These are phyloP conservation scores for Dicerorhinus sumatrensis DNA, from an alignment of 2,113 vertebrate genomes.

Conservation along the genomic window DNA sequence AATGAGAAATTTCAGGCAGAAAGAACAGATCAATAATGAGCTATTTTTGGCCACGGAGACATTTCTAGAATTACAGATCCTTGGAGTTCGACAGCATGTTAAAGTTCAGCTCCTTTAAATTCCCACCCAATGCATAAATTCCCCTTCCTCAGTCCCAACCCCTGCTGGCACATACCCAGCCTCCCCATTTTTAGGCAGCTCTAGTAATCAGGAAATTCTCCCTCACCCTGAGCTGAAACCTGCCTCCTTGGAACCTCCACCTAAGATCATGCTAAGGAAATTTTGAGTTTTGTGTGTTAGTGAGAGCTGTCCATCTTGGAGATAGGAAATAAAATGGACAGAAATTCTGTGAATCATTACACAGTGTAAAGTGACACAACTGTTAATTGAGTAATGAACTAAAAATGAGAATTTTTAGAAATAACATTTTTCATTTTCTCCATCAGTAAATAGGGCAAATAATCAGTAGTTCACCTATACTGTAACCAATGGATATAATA, in stretches of 20 bases:
- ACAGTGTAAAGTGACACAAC: background rate
- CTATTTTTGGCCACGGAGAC: conserved; percentile 51
- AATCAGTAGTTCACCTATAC: background rate
- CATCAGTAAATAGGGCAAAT: background rate
- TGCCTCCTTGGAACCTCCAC: background rate
- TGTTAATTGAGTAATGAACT: background rate
- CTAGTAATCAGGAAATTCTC: background rate
- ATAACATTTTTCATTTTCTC: background rate
- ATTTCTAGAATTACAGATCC: conserved; percentile 57
- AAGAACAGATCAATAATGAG: conserved; percentile 60
- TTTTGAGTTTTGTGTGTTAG: background rate
- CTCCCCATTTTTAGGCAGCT: background rate
- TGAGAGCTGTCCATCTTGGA: background rate
- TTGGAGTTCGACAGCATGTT: background rate
- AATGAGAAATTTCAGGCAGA: conserved; percentile 53
- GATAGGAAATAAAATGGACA: background rate
- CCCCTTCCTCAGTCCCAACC: background rate
- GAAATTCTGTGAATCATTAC: background rate
- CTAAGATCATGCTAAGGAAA: background rate
- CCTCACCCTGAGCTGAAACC: background rate
- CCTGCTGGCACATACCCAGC: background rate
- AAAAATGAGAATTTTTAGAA: background rate
- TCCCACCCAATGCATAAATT: background rate
- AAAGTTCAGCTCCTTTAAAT: conserved; percentile 44
- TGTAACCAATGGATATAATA: background rate